Evolutionary conservation across 2,113 vertebrate species (phyloP).

Genomic region (Strix uralensis): DNA sequence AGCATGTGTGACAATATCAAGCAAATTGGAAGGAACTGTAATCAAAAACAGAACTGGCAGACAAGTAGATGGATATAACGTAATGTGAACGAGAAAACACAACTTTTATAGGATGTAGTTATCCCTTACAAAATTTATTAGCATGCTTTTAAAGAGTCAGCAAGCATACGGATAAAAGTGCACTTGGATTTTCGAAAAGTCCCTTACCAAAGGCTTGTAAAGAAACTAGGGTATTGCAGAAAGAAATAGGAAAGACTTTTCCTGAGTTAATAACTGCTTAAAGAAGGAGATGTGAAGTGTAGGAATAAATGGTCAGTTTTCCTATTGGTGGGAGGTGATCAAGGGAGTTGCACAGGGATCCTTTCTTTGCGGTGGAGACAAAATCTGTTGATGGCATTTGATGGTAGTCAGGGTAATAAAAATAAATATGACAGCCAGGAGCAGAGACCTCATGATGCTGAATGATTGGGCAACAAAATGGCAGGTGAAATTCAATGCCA

Average conservation of each 20-base stretch:
- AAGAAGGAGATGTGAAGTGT: neutral
- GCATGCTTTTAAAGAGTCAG: neutral
- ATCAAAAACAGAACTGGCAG: constrained; percentile 19
- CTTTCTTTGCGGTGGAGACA: neutral
- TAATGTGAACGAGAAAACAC: neutral
- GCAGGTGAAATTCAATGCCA: neutral
- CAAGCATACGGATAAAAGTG: neutral
- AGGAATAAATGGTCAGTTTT: neutral
- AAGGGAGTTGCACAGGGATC: neutral
- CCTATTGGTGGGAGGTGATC: neutral
- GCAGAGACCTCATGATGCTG: neutral
- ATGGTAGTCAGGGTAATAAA: neutral
- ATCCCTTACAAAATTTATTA: constrained; percentile 3
- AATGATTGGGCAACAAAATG: neutral
- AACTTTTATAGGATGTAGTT: neutral
- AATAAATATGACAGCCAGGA: neutral
- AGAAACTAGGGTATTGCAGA: neutral
- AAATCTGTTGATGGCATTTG: neutral
- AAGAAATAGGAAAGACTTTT: neutral
- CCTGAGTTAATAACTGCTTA: neutral
- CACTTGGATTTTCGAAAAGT: neutral
- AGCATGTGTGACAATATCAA: neutral
- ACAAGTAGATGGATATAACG: neutral
- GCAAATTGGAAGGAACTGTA: constrained; percentile 3
- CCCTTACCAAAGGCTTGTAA: neutral